Evolutionary conservation across 2,888 invertebrate species (phyloP).

Genomic region (Alloscopus bannaensis): DNA sequence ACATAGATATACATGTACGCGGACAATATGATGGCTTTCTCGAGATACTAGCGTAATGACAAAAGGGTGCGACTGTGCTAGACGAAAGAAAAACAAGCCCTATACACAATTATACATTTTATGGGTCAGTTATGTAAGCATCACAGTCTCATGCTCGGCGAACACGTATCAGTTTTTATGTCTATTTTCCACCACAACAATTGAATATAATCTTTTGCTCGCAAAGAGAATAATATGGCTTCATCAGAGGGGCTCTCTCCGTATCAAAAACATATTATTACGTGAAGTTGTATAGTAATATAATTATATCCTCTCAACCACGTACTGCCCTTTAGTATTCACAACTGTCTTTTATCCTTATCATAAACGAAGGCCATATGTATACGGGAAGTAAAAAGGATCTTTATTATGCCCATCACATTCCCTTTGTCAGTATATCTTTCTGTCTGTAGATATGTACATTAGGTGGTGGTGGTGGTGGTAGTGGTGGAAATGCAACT

Average conservation of each 20-base stretch:
- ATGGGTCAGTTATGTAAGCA: background rate
- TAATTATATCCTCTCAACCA: no score
- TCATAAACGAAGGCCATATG: background rate
- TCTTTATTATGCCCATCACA: background rate
- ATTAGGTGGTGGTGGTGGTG: no score
- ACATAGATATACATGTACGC: no score
- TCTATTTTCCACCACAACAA: slow-evolving; percentile 10
- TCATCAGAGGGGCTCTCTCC: background rate
- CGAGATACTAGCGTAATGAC: no score
- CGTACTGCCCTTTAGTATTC: no score
- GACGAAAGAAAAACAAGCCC: background rate
- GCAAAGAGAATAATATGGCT: slow-evolving; percentile 20
- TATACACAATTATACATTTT: slow-evolving; percentile 12
- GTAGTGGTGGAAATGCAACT: slow-evolving; percentile 12
- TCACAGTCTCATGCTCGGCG: background rate
- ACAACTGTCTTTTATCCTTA: no score
- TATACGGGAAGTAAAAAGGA: slow-evolving; percentile 23
- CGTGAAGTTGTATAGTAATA: no score
- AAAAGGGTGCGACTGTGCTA: slow-evolving; percentile 23
- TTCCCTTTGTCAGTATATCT: background rate
- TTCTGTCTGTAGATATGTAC: slow-evolving; percentile 12
- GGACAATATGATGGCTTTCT: no score
- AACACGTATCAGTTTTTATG: background rate
- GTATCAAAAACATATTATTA: no score
- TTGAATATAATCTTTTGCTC: slow-evolving; percentile 4